Evolutionary conservation across 1,140 invertebrate genomes (phyloP), one percentile per base, ranked within the genome.

Genomic region (Bilobella aurantiaca): DNA sequence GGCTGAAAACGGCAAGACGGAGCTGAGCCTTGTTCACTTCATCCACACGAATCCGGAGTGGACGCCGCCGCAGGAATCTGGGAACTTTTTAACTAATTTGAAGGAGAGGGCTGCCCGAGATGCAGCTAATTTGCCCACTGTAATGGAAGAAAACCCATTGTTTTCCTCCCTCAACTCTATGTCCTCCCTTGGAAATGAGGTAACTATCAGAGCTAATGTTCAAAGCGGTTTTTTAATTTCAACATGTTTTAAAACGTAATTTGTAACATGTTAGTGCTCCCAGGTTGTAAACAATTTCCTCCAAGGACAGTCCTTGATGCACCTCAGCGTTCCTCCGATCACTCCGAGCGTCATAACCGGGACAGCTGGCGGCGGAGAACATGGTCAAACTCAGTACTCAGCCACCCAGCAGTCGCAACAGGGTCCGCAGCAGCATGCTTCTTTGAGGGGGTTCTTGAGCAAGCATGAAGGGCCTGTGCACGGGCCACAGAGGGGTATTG

Each of bases 31-130:
- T 14, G 85, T 97, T 68, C 92, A 96, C 75, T 98, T 97, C 77
- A 93, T 90, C 0, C 81, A 92, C 32, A 94, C 91, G 0, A 97
- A 98, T 81, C 95, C 95, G 0, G 87, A 88, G 64, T 97, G 95
- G 94, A 85, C 86, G 74, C 90, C 91, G 58, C 86, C 89, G 21
- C 28, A 79, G 77, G 65, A 67, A 18, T 66, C 74, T 42, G 79
- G 82, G 66, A 77, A 78, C 67, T 88, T 86, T 72, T 80, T 87
- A 5, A 66, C 73, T 5, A 74, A 74, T 46, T 63, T 78, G 23
- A 75, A 74, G 62, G 69, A 74, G 18, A 78, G 81, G 23, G 81
- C 81, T 31, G 75, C 82, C 16, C 76, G 79, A 63, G 80, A 82
- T 71, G 78, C 80, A 21, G 34, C 49, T n/a, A 64, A 37, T 16